Evolutionary conservation across 2,113 vertebrate species (phyloP), one percentile per base, ranked within the genome.

Genomic region (Platichthys flesus): DNA sequence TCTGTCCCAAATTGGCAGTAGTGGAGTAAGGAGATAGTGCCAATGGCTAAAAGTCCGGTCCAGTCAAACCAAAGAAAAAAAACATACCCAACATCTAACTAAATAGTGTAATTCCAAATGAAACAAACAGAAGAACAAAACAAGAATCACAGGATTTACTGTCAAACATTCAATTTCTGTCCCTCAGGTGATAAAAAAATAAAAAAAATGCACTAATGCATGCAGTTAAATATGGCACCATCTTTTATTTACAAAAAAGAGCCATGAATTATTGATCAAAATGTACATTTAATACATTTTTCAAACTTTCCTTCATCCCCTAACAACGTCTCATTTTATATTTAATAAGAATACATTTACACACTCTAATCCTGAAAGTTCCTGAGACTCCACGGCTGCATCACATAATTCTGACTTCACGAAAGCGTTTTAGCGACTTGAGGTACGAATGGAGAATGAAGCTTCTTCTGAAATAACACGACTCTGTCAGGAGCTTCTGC

Each of bases 41-140:
- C 75, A 93, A 91, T 93, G 89, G 90, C 94, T 94, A 95, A 94
- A 97, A 97, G 93, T 95, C 93, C 90, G 80, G 87, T 91, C 92
- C 93, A 94, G 94, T 88, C 89, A 90, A 86, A 87, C 76, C 71
- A 81, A 79, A 79, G 83, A 92, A 71, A 71, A 78, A 85, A 92
- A 71, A 71, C 94, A n/a, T 56, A 69, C 3, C 67, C 84, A 90
- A 76, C 71, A 87, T 47, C 82, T 79, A 71, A 70, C 61, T 56
- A 24, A 23, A 54, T 8, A 51, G 4, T 1, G 14, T 28, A 67
- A 64, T 62, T 49, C 6, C 74, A 42, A 72, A 57, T 42, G 40
- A 45, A 65, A 23, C 9, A 3, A 24, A 23, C 9, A 23, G 23
- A 24, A 16, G 16, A 28, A 26, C 23, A 56, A 58, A 72, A 54